Evolutionary conservation across 2,797 vertebrate genomes (phyloP).

Genomic region (Pipistrellus nathusii): DNA sequence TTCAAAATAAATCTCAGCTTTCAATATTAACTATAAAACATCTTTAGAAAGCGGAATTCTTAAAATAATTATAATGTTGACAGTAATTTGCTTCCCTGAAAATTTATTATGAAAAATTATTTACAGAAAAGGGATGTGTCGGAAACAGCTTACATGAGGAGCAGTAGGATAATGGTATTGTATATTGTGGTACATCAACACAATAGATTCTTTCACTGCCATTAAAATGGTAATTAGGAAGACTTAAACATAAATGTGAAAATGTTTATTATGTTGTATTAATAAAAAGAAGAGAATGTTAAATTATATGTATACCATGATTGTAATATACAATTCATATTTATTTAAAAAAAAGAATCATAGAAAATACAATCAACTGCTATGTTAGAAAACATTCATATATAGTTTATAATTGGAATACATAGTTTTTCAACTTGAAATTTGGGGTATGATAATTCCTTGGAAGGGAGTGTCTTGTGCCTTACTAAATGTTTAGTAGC

Average conservation of each 20-base stretch:
- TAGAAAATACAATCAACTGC: not conserved
- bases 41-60: not conserved
- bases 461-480: not conserved
- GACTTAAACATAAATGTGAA: not conserved
- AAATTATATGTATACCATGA: not conserved
- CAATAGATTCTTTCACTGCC: not conserved
- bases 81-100: not conserved
- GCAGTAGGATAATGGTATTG: not conserved
- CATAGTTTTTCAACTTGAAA: not conserved
- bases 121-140: not conserved
- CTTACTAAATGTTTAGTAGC: not conserved
- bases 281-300: not conserved
- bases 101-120: not conserved
- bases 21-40: not conserved
- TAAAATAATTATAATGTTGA: not conserved
- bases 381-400: not conserved
- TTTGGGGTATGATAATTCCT: not conserved
- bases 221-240: constrained; percentile 46
- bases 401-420: not conserved
- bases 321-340: constrained; percentile 5
- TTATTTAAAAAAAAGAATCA: constrained; percentile 40
- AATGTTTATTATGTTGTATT: constrained; percentile 8
- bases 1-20: not conserved
- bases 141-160: not conserved
- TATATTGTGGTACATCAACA: not conserved